Evolutionary conservation across 2,797 vertebrate genomes (phyloP), one percentile per base, ranked within the genome.

Genomic region (Ctenochaetus hawaiiensis): DNA sequence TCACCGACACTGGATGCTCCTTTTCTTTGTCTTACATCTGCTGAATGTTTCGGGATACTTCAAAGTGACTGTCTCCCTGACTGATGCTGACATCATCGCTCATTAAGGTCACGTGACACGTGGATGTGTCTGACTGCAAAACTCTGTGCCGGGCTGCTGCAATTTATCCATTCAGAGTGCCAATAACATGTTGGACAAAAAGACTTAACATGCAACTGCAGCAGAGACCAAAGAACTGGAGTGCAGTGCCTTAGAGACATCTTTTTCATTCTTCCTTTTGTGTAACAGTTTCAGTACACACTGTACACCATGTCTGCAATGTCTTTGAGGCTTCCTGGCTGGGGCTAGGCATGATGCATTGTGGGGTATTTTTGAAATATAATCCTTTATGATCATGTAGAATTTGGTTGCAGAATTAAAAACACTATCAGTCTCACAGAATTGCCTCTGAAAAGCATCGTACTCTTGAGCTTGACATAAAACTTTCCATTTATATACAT

Each of bases 1-100:
- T 43, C 47, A 60, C 11, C 14, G 52, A 30, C 53, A 43, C 23
- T 18, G n/a, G 8, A 47, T 49, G 47, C 26, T 60, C 39, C 20
- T 48, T 44, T 18, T 14, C 26, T 66, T 44, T 62, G 23, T 65
- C 48, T 53, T 71, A 8, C 52, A 44, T 20, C 4, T 8, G 2
- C 54, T 48, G 52, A 49, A 34, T 43, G 54, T 54, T 76, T 64
- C 12, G 52, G n/a, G 60, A 41, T 13, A 47, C 62, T 41, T 58
- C 48, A 26, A n/a, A 71, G 26, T 16, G 47, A 61, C 20, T 6
- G 39, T 77, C 43, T 73, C 20, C 62, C 13, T 72, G 43, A n/a
- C n/a, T 48, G 11, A n/a, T 59, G 39, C 30, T 63, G 67, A 54
- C 57, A 63, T 49, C 13, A 51, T 26, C 0, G 22, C 63, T 56